phyloP scores from a whole-genome alignment of 1,140 invertebrate genomes.

The Achroia grisella region DNA sequence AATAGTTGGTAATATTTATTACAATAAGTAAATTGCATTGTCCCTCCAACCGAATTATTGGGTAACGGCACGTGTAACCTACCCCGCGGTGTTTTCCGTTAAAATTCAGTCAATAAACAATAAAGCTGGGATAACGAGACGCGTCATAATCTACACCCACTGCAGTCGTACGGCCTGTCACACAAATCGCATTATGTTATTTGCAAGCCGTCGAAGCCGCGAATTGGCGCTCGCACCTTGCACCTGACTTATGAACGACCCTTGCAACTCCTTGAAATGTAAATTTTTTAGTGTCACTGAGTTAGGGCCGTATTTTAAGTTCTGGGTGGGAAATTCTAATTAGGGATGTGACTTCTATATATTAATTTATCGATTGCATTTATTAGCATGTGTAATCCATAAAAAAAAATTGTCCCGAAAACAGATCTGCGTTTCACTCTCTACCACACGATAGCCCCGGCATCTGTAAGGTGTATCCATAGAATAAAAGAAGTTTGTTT shows the following conservation, averaged over 20 bases:
- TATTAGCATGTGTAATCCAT: no score
- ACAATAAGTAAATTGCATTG: no score
- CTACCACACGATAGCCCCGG: no score
- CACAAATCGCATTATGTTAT: conserved; percentile 44
- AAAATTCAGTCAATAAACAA: conserved; percentile 27
- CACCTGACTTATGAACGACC: conserved; percentile 13
- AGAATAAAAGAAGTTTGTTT: no score
- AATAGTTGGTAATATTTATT: no score
- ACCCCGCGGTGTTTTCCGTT: conserved; percentile 1
- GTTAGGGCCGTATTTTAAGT: not conserved
- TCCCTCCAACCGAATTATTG: no score
- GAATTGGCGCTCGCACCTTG: conserved; percentile 18
- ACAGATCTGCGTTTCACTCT: no score
- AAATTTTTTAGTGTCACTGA: not conserved
- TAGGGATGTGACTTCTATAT: no score
- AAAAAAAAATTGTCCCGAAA: no score
- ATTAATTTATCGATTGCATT: no score
- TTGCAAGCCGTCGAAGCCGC: conserved; percentile 19
- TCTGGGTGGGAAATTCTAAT: not conserved
- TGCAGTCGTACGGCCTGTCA: conserved; percentile 16
- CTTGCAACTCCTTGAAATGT: not conserved
- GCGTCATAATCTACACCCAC: conserved; percentile 43
- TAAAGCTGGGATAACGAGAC: conserved; percentile 40
- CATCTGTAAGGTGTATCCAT: no score
- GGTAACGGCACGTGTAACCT: not conserved